Conservation (phyloP, 2,888 invertebrate species). For the Pomacea canaliculata region DNA sequence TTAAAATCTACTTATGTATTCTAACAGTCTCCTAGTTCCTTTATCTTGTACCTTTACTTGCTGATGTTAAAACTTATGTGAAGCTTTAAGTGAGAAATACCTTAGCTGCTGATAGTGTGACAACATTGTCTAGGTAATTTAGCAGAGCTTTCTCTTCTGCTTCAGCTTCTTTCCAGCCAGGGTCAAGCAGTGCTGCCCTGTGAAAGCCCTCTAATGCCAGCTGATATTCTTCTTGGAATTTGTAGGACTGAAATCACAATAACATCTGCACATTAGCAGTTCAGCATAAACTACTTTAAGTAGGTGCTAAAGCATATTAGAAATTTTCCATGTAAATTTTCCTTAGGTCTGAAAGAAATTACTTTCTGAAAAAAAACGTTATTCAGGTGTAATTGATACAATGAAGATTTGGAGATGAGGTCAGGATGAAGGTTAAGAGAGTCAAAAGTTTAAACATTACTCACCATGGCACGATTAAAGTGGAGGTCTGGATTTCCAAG, state of each 20-base stretch:
- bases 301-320: no score
- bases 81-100: constrained; percentile 61
- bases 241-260: constrained; percentile 28
- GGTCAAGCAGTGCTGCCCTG: constrained; percentile 79
- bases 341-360: no score
- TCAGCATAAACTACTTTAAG: no score
- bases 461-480: constrained; percentile 87
- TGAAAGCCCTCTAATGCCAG: constrained; percentile 80
- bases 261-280: not conserved
- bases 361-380: no score
- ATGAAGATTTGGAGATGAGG: no score
- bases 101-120: constrained; percentile 76
- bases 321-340: no score
- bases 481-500: constrained; percentile 83
- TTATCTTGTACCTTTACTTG: no score
- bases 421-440: no score
- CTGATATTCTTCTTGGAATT: constrained; percentile 77
- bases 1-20: no score
- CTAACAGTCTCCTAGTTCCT: no score
- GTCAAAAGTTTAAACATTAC: constrained; percentile 51
- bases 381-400: no score
- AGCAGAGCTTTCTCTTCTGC: constrained; percentile 76
- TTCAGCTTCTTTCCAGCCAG: constrained; percentile 79
- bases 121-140: constrained; percentile 78
- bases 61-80: no score